Evolutionary conservation across 2,888 invertebrate species (phyloP).

Genomic region (Bombylius discolor): DNA sequence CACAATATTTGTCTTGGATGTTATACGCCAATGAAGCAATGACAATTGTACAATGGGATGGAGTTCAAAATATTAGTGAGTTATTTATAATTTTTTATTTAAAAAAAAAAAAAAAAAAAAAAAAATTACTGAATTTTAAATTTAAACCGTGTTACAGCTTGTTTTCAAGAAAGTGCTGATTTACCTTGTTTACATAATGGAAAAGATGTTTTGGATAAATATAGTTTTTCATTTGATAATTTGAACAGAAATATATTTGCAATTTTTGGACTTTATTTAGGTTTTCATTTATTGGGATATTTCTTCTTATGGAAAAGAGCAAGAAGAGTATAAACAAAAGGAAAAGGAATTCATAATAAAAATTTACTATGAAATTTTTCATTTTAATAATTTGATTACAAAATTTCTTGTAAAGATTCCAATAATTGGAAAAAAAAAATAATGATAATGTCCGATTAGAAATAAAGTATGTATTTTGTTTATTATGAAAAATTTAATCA

Average conservation of each 20-base stretch:
- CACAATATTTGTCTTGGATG: conserved; percentile 70
- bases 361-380: too few relatives aligned
- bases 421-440: too few relatives aligned
- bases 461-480: too few relatives aligned
- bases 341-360: too few relatives aligned
- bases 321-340: conserved; percentile 36
- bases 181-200: conserved; percentile 62
- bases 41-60: conserved; percentile 69
- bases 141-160: conserved; percentile 39
- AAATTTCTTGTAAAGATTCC: too few relatives aligned
- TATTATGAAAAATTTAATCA: too few relatives aligned
- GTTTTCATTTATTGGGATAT: conserved; percentile 59
- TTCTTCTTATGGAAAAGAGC: conserved; percentile 51
- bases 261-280: conserved; percentile 49
- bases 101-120: too few relatives aligned
- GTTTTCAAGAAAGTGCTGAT: conserved; percentile 43
- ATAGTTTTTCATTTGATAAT: conserved; percentile 53
- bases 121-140: too few relatives aligned
- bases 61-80: conserved; percentile 41
- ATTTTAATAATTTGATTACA: too few relatives aligned
- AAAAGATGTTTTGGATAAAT: conserved; percentile 54
- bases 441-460: too few relatives aligned
- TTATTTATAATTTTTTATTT: background rate
- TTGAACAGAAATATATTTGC: conserved; percentile 52
- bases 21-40: conserved; percentile 77